A percentile compares a stretch with the other conserved stretches of the same genome.
Evolutionary conservation across 2,888 invertebrate genomes (phyloP).

Genomic region (Cordilura impudica): DNA sequence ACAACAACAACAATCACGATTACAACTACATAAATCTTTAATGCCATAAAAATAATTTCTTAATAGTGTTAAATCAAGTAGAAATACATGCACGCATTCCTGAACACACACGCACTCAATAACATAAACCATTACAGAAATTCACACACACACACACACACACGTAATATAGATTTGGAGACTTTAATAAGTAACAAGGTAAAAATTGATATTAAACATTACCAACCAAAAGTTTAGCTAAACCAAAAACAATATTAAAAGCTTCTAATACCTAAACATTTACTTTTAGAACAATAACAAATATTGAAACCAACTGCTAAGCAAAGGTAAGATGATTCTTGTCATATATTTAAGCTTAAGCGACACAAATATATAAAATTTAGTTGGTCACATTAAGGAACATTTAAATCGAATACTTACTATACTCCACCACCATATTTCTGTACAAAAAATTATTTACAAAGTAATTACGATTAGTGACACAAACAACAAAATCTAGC

Average conservation of each 20-base stretch:
- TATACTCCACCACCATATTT: background rate
- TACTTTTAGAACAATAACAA: background rate
- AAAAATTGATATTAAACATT: background rate
- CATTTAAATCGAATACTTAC: background rate
- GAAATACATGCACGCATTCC: slow-evolving; percentile 32
- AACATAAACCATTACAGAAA: no score
- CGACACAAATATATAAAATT: no score
- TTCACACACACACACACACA: background rate
- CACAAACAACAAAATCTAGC: slow-evolving; percentile 54
- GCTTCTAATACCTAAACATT: background rate
- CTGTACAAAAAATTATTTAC: slow-evolving; percentile 66
- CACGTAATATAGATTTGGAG: background rate
- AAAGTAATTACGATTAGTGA: slow-evolving; percentile 71
- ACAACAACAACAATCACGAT: background rate
- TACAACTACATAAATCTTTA: slow-evolving; percentile 47
- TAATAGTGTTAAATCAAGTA: slow-evolving; percentile 55
- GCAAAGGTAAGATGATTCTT: no score
- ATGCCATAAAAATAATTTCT: slow-evolving; percentile 50
- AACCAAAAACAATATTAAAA: background rate
- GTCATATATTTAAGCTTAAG: no score
- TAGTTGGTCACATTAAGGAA: background rate
- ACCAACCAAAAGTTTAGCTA: background rate
- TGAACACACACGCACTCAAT: background rate
- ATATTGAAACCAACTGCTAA: background rate
- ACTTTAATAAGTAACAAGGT: background rate